phyloP scores from a whole-genome alignment of 2,113 vertebrate species.

The Oophaga pumilio region DNA sequence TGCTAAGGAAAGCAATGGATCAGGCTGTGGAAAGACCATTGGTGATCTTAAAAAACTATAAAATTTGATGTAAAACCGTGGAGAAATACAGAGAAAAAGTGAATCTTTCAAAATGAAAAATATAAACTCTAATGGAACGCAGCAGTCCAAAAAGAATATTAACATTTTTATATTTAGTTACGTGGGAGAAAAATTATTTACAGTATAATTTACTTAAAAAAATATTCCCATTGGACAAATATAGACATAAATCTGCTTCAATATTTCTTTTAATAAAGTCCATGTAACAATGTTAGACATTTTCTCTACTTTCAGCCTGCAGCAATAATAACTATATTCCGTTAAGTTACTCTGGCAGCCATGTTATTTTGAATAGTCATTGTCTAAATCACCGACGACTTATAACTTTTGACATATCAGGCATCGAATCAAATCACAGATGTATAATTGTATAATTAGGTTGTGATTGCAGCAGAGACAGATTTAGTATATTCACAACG shows the following conservation, averaged over 20 bases:
- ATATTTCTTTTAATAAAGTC: neutral
- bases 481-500: neutral
- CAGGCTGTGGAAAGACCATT: neutral
- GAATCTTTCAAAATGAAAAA: no score
- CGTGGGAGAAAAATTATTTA: no score
- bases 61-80: no score
- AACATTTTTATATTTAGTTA: no score
- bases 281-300: neutral
- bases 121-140: no score
- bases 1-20: neutral
- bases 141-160: no score
- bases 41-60: no score
- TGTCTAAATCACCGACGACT: neutral
- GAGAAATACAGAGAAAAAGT: no score
- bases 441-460: neutral
- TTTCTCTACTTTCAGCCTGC: neutral
- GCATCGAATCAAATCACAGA: slow-evolving; percentile 4
- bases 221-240: neutral
- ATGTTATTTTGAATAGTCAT: neutral
- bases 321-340: neutral
- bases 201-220: no score
- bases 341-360: neutral
- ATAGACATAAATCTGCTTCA: neutral
- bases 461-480: slow-evolving; percentile 10
- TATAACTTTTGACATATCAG: neutral